Base-by-base conservation (phyloP, 1,140 invertebrate species). In the Meloidogyne hapla region DNA sequence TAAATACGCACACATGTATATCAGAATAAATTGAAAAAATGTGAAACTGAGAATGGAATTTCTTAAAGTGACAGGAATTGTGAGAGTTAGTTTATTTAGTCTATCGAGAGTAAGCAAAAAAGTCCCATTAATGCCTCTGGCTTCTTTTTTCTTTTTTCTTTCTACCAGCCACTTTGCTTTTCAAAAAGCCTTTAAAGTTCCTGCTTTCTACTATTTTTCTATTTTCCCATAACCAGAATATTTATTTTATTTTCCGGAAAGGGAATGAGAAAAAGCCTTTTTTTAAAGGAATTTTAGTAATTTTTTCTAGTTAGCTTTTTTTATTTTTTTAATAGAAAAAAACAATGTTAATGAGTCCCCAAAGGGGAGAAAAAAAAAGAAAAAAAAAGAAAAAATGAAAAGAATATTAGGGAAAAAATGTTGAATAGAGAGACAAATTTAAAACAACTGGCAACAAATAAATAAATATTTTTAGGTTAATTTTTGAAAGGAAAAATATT, bases 381-480 rank as follows among this genome's bases (percentile, higher is more conserved):
- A 45, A 15, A 4, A 45, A 45, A n/a, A n/a, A 5, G 18, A 18
- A 21, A 56, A 56, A 56, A 56, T 56, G 18, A 5, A n/a, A 56
- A 1, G n/a, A 1, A 56, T 15, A n/a, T 56, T 4, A 56, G 18
- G 18, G 6, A n/a, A 15, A 15, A 48, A 15, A 48, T 48, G 12
- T 6, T n/a, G 6, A 56, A 15, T 56, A 56, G 18, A n/a, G n/a
- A n/a, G 1, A 56, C 18, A 56, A 56, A 6, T n/a, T n/a, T n/a
- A n/a, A 56, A 56, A 56, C 48, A 56, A 56, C 48, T 56, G 48
- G 48, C 48, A 56, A 56, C 48, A 56, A 48, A 5, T 56, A 56
- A 56, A 56, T 56, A 56, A 45, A 45, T 6, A 6, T n/a, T n/a
- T 4, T n/a, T 56, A 42, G 13, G 40, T 42, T 42, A 15, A 42